These are phyloP conservation scores for Phalera bucephala DNA, from an alignment of 2,888 invertebrate species.

Conservation along the genomic window DNA sequence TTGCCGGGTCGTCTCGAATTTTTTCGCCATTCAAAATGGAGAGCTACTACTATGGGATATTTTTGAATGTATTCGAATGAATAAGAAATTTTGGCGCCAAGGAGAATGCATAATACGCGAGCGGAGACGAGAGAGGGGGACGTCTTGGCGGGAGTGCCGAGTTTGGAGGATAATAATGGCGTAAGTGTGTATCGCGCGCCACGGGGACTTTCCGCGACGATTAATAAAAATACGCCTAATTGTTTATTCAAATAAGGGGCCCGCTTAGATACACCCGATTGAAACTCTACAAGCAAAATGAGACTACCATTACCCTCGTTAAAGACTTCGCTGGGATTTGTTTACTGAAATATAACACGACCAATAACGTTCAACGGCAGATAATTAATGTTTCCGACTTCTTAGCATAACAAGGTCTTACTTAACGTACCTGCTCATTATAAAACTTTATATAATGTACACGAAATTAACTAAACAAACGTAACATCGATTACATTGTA, in stretches of 20 bases:
- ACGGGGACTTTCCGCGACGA: conserved; percentile 21
- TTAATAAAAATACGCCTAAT: conserved; percentile 39
- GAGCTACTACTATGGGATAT: conserved; percentile 64
- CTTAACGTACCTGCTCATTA: neutral
- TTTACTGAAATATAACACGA: conserved; percentile 48
- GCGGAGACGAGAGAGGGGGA: conserved; percentile 30
- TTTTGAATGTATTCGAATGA: conserved; percentile 78
- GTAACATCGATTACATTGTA: conserved; percentile 45
- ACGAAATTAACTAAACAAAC: conserved; percentile 28
- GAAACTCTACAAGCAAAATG: conserved; percentile 4
- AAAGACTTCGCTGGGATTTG: conserved; percentile 19
- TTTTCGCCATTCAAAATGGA: conserved; percentile 75
- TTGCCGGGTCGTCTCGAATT: conserved; percentile 74
- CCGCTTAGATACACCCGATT: conserved; percentile 14
- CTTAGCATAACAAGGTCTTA: neutral
- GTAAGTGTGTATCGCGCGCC: conserved; percentile 8
- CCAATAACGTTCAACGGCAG: conserved; percentile 41
- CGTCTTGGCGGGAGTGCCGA: conserved; percentile 29
- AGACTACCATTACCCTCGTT: conserved; percentile 5
- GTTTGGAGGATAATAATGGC: conserved; percentile 36
- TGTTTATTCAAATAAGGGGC: conserved; percentile 24
- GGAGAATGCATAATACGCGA: conserved; percentile 60
- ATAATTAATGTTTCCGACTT: conserved; percentile 27
- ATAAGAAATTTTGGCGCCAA: conserved; percentile 71
- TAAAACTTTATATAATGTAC: neutral